These are phyloP conservation scores for Triplophysa tibetana DNA, from an alignment of 2,113 vertebrate genomes.

Conservation along the genomic window DNA sequence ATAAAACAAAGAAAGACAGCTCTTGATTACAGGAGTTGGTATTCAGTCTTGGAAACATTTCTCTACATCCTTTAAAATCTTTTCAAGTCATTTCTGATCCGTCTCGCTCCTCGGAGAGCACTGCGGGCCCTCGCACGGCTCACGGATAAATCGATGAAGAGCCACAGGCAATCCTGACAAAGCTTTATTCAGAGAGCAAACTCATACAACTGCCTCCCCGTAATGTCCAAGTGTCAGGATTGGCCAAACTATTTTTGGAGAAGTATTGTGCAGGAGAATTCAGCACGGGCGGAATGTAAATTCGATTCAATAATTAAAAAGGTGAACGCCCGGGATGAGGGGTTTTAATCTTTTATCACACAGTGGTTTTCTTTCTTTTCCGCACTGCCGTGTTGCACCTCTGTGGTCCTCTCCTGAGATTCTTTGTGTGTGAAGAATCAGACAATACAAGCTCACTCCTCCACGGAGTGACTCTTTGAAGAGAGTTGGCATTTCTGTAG, in stretches of 20 bases:
- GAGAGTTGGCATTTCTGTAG: constrained; percentile 51
- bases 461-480: constrained; percentile 50
- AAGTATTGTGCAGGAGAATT: not conserved
- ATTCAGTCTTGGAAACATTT: constrained; percentile 37
- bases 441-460: constrained; percentile 39
- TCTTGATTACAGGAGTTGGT: constrained; percentile 49
- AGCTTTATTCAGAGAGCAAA: constrained; percentile 23
- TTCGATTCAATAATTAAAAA: constrained; percentile 26
- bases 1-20: constrained; percentile 41
- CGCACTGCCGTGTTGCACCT: constrained; percentile 31
- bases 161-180: constrained; percentile 22
- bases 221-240: constrained; percentile 11
- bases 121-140: constrained; percentile 12
- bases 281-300: not conserved
- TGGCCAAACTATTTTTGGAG: constrained; percentile 5
- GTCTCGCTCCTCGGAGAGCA: not conserved
- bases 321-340: not conserved
- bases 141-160: constrained; percentile 31
- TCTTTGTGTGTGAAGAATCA: constrained; percentile 40
- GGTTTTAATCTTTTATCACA: constrained; percentile 41
- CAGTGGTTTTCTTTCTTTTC: constrained; percentile 23
- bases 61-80: constrained; percentile 33
- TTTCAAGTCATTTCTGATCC: constrained; percentile 41
- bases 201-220: not conserved
- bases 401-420: constrained; percentile 33